phyloP scores from a whole-genome alignment of 2,888 invertebrate species.

The Loripinus fragilis region DNA sequence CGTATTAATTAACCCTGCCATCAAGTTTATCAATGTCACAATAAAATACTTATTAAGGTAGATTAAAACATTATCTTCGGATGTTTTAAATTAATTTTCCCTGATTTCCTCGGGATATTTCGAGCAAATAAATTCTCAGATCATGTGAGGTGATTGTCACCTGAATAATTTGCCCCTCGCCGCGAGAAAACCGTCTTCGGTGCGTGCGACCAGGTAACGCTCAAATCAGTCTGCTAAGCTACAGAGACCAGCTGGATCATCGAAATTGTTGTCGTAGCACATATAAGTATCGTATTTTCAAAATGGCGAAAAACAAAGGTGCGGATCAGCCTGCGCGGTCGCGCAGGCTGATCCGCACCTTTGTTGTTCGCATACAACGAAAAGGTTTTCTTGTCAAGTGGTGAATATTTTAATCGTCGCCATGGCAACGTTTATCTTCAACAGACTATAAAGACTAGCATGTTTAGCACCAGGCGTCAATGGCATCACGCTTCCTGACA shows the following conservation, averaged over 20 bases:
- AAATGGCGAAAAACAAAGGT: no score
- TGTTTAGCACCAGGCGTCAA: background rate
- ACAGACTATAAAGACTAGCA: background rate
- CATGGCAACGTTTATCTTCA: background rate
- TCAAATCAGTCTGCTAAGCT: no score
- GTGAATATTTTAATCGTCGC: background rate
- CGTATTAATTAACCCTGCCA: background rate
- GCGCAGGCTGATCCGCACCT: no score
- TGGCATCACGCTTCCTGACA: background rate
- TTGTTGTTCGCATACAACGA: no score
- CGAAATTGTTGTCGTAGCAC: no score
- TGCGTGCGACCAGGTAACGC: no score
- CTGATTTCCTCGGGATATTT: background rate
- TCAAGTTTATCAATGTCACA: background rate
- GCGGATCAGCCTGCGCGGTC: no score
- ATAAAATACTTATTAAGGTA: background rate
- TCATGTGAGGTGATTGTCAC: constrained; percentile 2
- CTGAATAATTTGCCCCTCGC: background rate
- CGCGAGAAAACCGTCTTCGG: no score
- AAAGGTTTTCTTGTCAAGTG: no score
- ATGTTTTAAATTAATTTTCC: background rate
- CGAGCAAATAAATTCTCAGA: background rate
- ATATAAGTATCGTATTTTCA: no score
- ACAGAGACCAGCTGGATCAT: no score
- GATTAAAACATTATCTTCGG: background rate